Conservation (phyloP, 2,113 vertebrate genomes). For the Ceratotherium simum region DNA sequence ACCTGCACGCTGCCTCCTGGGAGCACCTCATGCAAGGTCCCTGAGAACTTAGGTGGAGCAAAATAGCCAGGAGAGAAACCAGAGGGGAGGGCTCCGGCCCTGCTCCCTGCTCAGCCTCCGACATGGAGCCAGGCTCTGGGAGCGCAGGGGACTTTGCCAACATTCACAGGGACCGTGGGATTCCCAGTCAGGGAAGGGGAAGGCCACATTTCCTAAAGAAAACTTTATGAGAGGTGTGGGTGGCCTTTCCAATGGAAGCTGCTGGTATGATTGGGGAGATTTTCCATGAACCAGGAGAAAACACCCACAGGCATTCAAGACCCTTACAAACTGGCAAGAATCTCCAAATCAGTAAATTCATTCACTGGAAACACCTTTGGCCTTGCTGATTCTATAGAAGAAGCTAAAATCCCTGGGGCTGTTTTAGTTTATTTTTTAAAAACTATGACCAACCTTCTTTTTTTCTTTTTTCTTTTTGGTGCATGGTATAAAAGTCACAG, state of each 20-base stretch:
- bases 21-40: background rate
- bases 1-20: accelerated
- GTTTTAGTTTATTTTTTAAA: background rate
- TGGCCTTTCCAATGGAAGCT: background rate
- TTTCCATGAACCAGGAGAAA: background rate
- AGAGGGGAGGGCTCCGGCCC: background rate
- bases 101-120: background rate
- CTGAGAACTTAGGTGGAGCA: background rate
- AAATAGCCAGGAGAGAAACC: background rate
- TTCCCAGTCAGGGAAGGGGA: background rate
- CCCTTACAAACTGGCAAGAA: background rate
- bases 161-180: background rate
- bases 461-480: background rate
- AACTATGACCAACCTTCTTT: background rate
- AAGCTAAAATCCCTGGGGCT: background rate
- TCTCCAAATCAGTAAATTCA: background rate
- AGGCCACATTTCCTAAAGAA: background rate
- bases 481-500: background rate
- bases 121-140: background rate
- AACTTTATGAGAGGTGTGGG: background rate
- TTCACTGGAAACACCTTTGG: background rate
- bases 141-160: background rate
- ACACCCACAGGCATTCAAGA: background rate
- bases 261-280: background rate
- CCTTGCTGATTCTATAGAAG: background rate